phyloP scores from a whole-genome alignment of 2,888 invertebrate genomes.

The Pristionchus mayeri region DNA sequence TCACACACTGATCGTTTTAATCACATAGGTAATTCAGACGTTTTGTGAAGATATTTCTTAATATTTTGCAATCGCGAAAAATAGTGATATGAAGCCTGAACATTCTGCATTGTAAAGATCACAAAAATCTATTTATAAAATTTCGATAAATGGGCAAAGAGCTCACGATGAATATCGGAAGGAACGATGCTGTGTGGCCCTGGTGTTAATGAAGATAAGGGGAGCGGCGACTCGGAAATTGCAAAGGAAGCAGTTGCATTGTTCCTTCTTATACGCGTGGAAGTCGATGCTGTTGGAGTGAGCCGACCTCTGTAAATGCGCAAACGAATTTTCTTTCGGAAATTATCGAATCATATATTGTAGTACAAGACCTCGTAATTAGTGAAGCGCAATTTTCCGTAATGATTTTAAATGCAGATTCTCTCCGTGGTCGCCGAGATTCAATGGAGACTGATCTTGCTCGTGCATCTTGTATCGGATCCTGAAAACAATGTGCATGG shows the following conservation, averaged over 20 bases:
- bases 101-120: too few relatives aligned
- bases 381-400: constrained; percentile 8
- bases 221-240: not conserved
- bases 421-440: not conserved
- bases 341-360: not conserved
- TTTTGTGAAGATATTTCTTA: too few relatives aligned
- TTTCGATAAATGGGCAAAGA: not conserved
- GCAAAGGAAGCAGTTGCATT: not conserved
- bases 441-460: constrained; percentile 12
- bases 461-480: not conserved
- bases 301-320: constrained; percentile 32
- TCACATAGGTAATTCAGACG: too few relatives aligned
- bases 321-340: too few relatives aligned
- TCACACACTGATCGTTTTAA: too few relatives aligned
- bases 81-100: too few relatives aligned
- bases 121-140: too few relatives aligned
- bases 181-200: not conserved
- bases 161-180: not conserved
- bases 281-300: not conserved
- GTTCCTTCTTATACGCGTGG: not conserved
- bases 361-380: not conserved
- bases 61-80: too few relatives aligned
- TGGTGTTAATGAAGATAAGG: not conserved
- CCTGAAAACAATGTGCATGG: not conserved
- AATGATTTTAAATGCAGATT: constrained; percentile 43